Percentiles rank a stretch among this genome's conserved stretches.
Evolutionary conservation across 2,113 vertebrate genomes (phyloP).

Genomic region (Trematocara marginatum): DNA sequence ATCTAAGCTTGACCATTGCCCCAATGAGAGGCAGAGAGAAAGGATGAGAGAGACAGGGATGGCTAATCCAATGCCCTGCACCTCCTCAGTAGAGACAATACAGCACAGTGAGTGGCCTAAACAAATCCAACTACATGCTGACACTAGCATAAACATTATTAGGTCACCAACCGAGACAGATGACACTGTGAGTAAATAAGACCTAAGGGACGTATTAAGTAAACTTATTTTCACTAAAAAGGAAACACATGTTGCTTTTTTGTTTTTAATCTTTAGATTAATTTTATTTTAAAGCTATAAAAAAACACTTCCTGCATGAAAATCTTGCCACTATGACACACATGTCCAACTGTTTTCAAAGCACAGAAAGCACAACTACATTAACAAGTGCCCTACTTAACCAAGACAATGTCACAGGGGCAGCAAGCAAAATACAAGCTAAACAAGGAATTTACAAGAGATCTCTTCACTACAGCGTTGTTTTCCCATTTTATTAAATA

Average conservation of each 20-base stretch:
- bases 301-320: neutral
- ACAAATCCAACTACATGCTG: constrained; percentile 69
- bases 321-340: neutral
- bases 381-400: neutral
- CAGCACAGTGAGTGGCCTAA: constrained; percentile 26
- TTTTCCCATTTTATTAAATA: neutral
- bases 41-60: neutral
- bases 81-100: constrained; percentile 29
- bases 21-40: neutral
- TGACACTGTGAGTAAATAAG: neutral
- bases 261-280: neutral
- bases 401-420: neutral
- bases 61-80: constrained; percentile 57
- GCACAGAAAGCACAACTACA: neutral
- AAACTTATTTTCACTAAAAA: neutral
- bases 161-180: constrained; percentile 23
- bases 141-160: constrained; percentile 42
- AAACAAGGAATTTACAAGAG: neutral
- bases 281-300: neutral
- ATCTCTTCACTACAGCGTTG: fast-evolving
- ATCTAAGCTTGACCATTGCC: neutral
- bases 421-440: neutral
- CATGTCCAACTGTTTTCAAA: neutral
- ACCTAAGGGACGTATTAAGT: neutral
- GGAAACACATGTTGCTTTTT: neutral